These are phyloP conservation scores for Apamea epomidion DNA, from an alignment of 2,888 invertebrate species.

Conservation along the genomic window DNA sequence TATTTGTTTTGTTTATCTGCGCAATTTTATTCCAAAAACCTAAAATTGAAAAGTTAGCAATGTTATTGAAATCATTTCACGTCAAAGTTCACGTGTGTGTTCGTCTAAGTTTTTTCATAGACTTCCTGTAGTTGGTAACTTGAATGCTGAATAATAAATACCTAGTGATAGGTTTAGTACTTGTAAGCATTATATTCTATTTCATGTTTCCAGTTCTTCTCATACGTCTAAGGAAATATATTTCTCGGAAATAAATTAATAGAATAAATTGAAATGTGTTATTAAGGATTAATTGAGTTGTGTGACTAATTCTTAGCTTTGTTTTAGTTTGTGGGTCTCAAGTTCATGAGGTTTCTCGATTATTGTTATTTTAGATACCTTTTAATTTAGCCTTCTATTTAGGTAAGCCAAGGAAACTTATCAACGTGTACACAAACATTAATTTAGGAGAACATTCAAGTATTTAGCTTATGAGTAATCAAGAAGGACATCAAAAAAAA, in stretches of 20 bases:
- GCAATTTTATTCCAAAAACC: background rate
- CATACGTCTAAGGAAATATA: background rate
- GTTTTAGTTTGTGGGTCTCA: conserved; percentile 2
- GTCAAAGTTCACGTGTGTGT: background rate
- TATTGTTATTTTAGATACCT: conserved; percentile 11
- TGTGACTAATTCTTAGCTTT: background rate
- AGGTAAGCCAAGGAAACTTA: background rate
- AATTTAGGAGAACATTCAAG: background rate
- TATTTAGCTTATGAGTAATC: background rate
- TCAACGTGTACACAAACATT: background rate
- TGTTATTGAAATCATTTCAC: background rate
- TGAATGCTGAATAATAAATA: background rate
- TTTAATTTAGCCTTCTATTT: background rate
- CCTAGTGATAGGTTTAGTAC: background rate
- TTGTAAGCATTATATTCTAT: background rate
- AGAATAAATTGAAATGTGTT: background rate
- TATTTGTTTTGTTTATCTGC: conserved; percentile 1
- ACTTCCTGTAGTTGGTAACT: background rate
- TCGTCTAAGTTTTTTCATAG: background rate
- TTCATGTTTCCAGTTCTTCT: background rate
- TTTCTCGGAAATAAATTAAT: background rate
- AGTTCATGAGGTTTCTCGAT: conserved; percentile 8
- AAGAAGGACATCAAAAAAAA: background rate
- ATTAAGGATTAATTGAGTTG: too few relatives aligned
- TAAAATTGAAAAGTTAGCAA: background rate